Evolutionary conservation across 2,113 vertebrate genomes (phyloP), one percentile per base, ranked within the genome.

Genomic region (Ptychochromis oligacanthus): DNA sequence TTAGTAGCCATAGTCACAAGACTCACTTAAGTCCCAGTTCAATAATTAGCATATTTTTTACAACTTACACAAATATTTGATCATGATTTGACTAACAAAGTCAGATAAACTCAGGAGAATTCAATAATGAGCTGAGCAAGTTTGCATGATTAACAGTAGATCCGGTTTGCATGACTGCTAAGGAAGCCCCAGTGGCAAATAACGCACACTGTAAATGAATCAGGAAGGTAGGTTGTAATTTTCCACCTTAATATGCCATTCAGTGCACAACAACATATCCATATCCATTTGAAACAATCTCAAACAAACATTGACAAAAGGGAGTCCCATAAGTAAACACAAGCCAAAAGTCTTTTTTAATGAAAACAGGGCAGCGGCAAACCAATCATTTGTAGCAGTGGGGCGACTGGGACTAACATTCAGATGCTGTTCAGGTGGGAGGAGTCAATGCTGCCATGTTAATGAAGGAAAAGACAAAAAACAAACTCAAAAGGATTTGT

Each of bases 261-360:
- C 43, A 24, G 52, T 38, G 17, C 38, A 28, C 43, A 67, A 57
- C 31, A 40, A n/a, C 67, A 54, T 31, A 54, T 31, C 7, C 40
- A 49, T 20, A 74, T 77, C n/a, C 26, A 74, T 56, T 78, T 74
- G 22, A 55, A 64, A 86, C 84, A 14, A 67, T 36, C 65, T 40
- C 8, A 78, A 75, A 67, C 34, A 83, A 82, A 1, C 31, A 57
- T 26, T 43, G 46, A 72, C 26, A 54, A 72, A 72, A n/a, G 18
- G 26, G 67, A 54, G 26, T 54, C 67, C 46, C 67, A 34, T 28
- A 72, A 72, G 18, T 54, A 72, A 54, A 54, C 46, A 72, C 18
- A 6, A n/a, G 46, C 46, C 18, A 54, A 34, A 54, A 54, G 13
- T 52, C 4, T 31, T 72, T 52, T 54, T 72, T 54, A 54, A 54